Evolutionary conservation across 2,888 invertebrate species (phyloP).

Genomic region (Drosophila pegasa): DNA sequence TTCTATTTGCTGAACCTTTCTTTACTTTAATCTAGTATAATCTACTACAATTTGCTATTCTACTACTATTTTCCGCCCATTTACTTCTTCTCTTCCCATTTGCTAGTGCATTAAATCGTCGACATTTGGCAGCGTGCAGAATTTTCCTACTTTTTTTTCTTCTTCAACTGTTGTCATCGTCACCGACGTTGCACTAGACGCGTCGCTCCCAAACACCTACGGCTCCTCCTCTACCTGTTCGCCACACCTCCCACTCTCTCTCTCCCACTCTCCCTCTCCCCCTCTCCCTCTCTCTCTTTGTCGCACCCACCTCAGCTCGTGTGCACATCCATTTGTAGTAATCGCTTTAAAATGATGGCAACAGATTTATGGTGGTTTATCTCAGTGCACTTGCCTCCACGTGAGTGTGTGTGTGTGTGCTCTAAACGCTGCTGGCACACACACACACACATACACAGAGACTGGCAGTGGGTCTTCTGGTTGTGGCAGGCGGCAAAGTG

Average conservation of each 20-base stretch:
- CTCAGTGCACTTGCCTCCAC: constrained; percentile 73
- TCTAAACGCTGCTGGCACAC: constrained; percentile 39
- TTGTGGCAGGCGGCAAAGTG: constrained; percentile 59
- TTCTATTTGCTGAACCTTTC: no score
- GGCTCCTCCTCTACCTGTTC: neutral
- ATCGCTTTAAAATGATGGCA: constrained; percentile 81
- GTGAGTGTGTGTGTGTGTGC: constrained; percentile 21
- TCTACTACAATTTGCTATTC: neutral
- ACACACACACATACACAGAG: constrained; percentile 19
- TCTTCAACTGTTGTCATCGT: constrained; percentile 55
- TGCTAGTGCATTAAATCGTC: constrained; percentile 4
- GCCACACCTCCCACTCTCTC: fast-evolving
- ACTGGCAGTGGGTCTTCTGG: constrained; percentile 11
- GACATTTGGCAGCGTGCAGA: neutral
- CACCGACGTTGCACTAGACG: constrained; percentile 26
- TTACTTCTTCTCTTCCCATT: no score
- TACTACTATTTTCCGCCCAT: neutral
- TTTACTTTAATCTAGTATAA: neutral
- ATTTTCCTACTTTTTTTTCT: constrained; percentile 19
- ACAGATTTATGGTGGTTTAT: constrained; percentile 83
- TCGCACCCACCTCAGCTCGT: constrained; percentile 11
- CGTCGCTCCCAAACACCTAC: neutral
- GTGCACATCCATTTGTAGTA: constrained; percentile 77
- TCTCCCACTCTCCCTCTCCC: neutral
- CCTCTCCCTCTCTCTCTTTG: neutral